Conservation (phyloP, 2,888 invertebrate genomes). For the Rhaphigaster nebulosa region DNA sequence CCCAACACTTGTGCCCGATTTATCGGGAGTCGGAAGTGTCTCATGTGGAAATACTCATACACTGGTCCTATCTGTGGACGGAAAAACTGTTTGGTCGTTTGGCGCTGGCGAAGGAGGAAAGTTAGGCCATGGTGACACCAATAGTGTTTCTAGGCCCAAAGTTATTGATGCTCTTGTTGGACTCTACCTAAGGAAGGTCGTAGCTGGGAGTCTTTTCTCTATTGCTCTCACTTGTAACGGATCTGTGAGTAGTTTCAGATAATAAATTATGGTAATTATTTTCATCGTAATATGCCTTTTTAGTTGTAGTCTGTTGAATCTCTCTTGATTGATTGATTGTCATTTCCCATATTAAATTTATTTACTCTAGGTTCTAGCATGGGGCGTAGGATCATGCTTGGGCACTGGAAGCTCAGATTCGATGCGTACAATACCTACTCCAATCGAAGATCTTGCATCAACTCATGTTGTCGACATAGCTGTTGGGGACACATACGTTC, state of each 20-base stretch:
- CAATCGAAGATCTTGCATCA: conserved; percentile 72
- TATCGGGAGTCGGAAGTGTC: conserved; percentile 73
- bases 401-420: conserved; percentile 74
- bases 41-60: conserved; percentile 74
- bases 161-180: conserved; percentile 74
- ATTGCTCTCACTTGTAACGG: conserved; percentile 72
- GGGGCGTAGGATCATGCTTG: conserved; percentile 76
- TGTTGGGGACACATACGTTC: conserved; percentile 75
- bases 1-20: conserved; percentile 74
- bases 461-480: conserved; percentile 74
- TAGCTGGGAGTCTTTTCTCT: conserved; percentile 73
- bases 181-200: conserved; percentile 73
- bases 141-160: conserved; percentile 73
- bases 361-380: conserved; percentile 72
- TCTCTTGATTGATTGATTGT: background rate
- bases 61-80: conserved; percentile 72
- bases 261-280: conserved; percentile 14
- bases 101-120: conserved; percentile 74
- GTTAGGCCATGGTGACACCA: conserved; percentile 71
- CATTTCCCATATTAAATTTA: background rate
- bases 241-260: conserved; percentile 67
- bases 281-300: background rate
- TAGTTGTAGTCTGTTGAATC: background rate
- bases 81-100: conserved; percentile 74
- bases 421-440: conserved; percentile 71